phyloP scores from a whole-genome alignment of 2,888 invertebrate genomes.

The Zhuqinia jingwanae region DNA sequence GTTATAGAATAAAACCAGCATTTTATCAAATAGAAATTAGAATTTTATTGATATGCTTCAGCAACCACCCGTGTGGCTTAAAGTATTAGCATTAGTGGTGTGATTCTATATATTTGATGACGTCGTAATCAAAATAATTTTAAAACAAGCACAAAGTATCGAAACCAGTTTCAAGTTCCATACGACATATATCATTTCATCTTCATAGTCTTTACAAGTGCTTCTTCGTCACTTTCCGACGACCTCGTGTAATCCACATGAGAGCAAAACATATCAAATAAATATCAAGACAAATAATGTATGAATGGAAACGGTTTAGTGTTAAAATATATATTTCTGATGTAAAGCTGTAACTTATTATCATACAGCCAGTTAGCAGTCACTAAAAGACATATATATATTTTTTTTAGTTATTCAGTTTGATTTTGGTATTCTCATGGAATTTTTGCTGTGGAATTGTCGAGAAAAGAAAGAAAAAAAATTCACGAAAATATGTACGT shows the following conservation, averaged over 20 bases:
- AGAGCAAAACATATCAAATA: neutral
- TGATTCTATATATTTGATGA: neutral
- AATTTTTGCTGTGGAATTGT: neutral
- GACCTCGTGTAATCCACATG: constrained; percentile 47
- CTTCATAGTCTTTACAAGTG: constrained; percentile 10
- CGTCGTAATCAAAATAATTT: constrained; percentile 1
- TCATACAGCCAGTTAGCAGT: too few species aligned
- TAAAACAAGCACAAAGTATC: neutral
- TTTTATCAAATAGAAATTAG: too few species aligned
- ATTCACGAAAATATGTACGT: neutral
- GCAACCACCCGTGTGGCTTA: neutral
- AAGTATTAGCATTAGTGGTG: neutral
- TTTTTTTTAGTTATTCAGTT: neutral
- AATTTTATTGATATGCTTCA: neutral
- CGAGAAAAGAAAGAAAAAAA: constrained; percentile 9
- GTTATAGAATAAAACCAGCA: too few species aligned
- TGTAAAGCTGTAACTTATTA: neutral
- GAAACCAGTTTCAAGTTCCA: constrained; percentile 60
- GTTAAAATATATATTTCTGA: constrained; percentile 4
- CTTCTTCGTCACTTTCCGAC: neutral
- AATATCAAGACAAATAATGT: neutral
- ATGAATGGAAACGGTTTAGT: constrained; percentile 12
- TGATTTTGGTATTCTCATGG: neutral
- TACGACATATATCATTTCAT: constrained; percentile 34
- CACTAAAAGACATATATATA: too few species aligned